Percentiles rank a stretch among this genome's conserved stretches.
These are phyloP conservation scores for Lutraria lutraria DNA, from an alignment of 2,888 invertebrate species.

Conservation along the genomic window DNA sequence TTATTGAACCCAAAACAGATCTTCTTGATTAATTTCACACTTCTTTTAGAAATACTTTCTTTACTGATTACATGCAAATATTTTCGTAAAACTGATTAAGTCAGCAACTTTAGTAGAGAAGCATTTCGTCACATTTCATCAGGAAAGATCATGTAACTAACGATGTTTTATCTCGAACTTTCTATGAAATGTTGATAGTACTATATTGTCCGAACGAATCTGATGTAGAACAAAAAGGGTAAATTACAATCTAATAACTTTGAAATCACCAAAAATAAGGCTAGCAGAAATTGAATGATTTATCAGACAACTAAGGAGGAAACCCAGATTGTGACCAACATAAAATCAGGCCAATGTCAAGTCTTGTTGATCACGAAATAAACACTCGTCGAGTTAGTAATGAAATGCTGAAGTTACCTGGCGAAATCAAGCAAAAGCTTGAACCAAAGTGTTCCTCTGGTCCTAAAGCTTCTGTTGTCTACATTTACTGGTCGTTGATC, in stretches of 20 bases:
- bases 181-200: neutral
- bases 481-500: conserved; percentile 74
- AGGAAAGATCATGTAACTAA: neutral
- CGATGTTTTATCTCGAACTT: neutral
- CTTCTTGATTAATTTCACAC: no score
- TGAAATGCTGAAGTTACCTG: conserved; percentile 73
- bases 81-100: neutral
- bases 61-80: no score
- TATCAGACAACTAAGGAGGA: neutral
- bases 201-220: neutral
- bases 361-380: neutral
- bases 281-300: neutral
- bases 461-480: conserved; percentile 74
- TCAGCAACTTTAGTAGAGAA: neutral
- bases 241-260: no score
- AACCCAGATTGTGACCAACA: neutral
- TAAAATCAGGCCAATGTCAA: conserved; percentile 20
- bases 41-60: no score
- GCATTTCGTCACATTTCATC: neutral
- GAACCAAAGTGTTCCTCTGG: conserved; percentile 81
- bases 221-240: neutral
- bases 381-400: conserved; percentile 2
- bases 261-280: no score
- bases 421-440: conserved; percentile 79
- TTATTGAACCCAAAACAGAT: no score